Base-by-base conservation (phyloP, 1,140 invertebrate genomes). In the Heliconius congener region DNA sequence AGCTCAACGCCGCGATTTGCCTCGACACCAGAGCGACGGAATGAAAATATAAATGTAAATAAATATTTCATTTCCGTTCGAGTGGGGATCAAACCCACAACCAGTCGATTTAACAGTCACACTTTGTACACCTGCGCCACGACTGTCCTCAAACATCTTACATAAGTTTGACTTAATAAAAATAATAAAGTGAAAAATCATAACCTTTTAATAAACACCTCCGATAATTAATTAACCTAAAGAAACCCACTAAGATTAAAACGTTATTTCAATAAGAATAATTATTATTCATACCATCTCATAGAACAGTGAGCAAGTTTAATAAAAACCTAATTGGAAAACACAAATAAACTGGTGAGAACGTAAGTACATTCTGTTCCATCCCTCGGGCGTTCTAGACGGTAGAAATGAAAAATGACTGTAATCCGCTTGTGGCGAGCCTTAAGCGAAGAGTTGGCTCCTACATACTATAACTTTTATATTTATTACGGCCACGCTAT, bases 351-450 rank as follows among this genome's bases (percentile, higher is more conserved):
- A 66, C 60, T 30, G 27, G 60, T 66, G 60, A 66, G 60, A 66
- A 66, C 60, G 60, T 72, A 72, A 72, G 71, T n/a, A 72, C 71
- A 42, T 72, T 72, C 34, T 72, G 37, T 39, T n/a, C 37, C 71
- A 72, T 42, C 85, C 88, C 90, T 81, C 73, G 81, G 90, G 89
- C 87, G 77, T 80, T 88, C 86, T 87, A 85, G 90, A 91, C 88
- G 89, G 89, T 90, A 89, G 88, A 88, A 89, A 66, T 91, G 91
- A 92, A 83, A 91, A 91, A 93, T 92, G 89, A 81, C 86, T 39
- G 84, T 93, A 93, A 93, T 93, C 91, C 90, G 89, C 90, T 91
- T 91, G 90, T 85, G 90, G 90, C 85, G 84, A 88, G 89, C 88
- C 89, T 88, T 89, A 92, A 93, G 88, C 89, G 87, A 93, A 91